Base-by-base conservation (phyloP, 2,888 invertebrate genomes). In the Hymenopus coronatus region DNA sequence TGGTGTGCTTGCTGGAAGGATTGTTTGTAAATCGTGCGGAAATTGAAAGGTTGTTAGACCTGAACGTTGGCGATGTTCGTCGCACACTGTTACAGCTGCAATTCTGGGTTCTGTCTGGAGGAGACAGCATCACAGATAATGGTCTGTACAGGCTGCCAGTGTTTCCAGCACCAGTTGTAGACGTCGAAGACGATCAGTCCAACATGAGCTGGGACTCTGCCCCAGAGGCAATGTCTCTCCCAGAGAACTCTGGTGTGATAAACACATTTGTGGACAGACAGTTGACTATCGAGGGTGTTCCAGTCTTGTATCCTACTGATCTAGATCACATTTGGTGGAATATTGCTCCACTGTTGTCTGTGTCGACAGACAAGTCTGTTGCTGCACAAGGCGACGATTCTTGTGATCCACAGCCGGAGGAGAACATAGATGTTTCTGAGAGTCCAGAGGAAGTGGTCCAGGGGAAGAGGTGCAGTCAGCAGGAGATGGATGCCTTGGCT, bases 1-100 rank as follows among this genome's bases (percentile, higher is more conserved):
- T 96, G 90, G 93, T 97, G 92, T 96, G 96, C 91, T 93, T 96
- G 88, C 94, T 95, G 25, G 96, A 96, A 92, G 94, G 95, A 91
- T 94, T 95, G 15, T 93, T 94, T 89, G 94, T 96, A 85, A 94
- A 94, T 91, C 93, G 94, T 89, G 93, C 94, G 0, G 92, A 94
- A 82, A 93, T 95, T 4, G 93, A 93, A 2, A 94, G 94, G 89
- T 92, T 96, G 82, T 94, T 96, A 90, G 93, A 95, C 89, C 94
- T 94, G 89, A 95, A 95, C 91, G 94, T 94, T 85, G 96, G 96
- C 12, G 97, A 97, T 93, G 94, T 97, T 85, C 94, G 97, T 88
- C 96, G 95, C 93, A 95, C 96, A 25, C 93, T 97, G 83, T 94
- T 97, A 89, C 96, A 96, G 91, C 93, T 97, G 90, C 97, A 97